Percentiles rank a stretch among this genome's conserved stretches.
Conservation (phyloP, 2,888 invertebrate species). For the Hydrotaea cyrtoneurina region DNA sequence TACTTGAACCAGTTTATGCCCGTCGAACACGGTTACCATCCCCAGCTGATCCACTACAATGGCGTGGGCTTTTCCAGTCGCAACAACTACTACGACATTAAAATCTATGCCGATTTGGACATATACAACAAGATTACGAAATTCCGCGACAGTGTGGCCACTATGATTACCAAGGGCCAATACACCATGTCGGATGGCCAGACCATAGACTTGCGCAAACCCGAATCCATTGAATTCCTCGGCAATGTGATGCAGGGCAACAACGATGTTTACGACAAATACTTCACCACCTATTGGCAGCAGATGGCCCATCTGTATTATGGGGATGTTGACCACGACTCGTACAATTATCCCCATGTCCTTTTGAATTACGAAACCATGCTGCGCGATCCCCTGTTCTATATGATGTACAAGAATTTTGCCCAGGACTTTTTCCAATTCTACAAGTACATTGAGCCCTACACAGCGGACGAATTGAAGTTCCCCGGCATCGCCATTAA, state of each 20-base stretch:
- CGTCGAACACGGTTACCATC: conserved; percentile 82
- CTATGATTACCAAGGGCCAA: conserved; percentile 81
- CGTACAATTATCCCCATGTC: conserved; percentile 83
- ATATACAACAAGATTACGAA: conserved; percentile 49
- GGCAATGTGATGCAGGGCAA: conserved; percentile 86
- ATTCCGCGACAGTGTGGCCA: conserved; percentile 80
- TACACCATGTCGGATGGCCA: conserved; percentile 72
- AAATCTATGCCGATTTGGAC: conserved; percentile 78
- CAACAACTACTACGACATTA: conserved; percentile 82
- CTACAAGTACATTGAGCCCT: conserved; percentile 84
- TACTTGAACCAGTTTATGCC: conserved; percentile 82
- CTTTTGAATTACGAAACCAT: conserved; percentile 85
- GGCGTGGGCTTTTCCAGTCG: conserved; percentile 83
- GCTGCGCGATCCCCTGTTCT: conserved; percentile 88
- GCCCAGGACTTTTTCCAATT: conserved; percentile 83
- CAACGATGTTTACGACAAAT: conserved; percentile 78
- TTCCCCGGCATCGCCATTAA: conserved; percentile 85
- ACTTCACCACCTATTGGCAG: too few species aligned
- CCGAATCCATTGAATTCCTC: conserved; percentile 85
- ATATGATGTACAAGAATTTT: conserved; percentile 85
- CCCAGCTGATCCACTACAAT: conserved; percentile 83
- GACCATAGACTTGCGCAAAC: conserved; percentile 82
- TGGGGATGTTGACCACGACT: not conserved
- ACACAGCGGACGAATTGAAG: conserved; percentile 83
- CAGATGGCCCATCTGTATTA: too few species aligned